Percentiles rank a stretch among this genome's conserved stretches.
These are phyloP conservation scores for Phrynocephalus vlangalii DNA, from an alignment of 2,797 vertebrate genomes.

Conservation along the genomic window DNA sequence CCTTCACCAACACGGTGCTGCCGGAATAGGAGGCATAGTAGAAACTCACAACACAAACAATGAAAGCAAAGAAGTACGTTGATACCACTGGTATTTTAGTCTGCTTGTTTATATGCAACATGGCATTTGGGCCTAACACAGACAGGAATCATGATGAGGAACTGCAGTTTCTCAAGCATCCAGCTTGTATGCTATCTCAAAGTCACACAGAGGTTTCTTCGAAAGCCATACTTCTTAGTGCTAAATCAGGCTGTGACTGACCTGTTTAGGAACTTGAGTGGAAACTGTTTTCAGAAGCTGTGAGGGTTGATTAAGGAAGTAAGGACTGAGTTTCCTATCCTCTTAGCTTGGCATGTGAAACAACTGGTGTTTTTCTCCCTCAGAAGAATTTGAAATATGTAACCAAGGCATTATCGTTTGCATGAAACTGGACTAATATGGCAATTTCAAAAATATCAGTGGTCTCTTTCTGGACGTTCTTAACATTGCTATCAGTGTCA, in stretches of 20 bases:
- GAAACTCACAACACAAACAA: too few species aligned
- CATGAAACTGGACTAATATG: slow-evolving; percentile 83
- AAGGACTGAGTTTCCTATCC: slow-evolving; percentile 74
- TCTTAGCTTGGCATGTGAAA: slow-evolving; percentile 80
- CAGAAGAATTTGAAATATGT: slow-evolving; percentile 82
- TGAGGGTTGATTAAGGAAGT: slow-evolving; percentile 71
- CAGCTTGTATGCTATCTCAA: not conserved
- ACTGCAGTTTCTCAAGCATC: slow-evolving; percentile 18
- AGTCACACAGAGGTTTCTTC: slow-evolving; percentile 6
- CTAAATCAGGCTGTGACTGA: slow-evolving; percentile 33
- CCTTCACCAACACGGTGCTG: too few species aligned
- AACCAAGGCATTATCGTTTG: slow-evolving; percentile 75
- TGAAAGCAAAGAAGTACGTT: too few species aligned
- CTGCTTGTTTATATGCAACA: not conserved
- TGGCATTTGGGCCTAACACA: not conserved
- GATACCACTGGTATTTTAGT: not conserved
- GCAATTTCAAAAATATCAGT: slow-evolving; percentile 77
- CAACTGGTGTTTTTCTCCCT: slow-evolving; percentile 46
- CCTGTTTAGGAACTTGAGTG: slow-evolving; percentile 34
- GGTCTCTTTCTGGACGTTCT: slow-evolving; percentile 81
- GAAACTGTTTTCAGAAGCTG: slow-evolving; percentile 69
- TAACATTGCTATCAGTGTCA: slow-evolving; percentile 80
- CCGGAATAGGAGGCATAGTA: too few species aligned
- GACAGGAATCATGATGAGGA: not conserved
- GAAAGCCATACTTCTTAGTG: slow-evolving; percentile 12